Conservation (phyloP, 2,113 vertebrate species). For the Gorsachius goisagi region DNA sequence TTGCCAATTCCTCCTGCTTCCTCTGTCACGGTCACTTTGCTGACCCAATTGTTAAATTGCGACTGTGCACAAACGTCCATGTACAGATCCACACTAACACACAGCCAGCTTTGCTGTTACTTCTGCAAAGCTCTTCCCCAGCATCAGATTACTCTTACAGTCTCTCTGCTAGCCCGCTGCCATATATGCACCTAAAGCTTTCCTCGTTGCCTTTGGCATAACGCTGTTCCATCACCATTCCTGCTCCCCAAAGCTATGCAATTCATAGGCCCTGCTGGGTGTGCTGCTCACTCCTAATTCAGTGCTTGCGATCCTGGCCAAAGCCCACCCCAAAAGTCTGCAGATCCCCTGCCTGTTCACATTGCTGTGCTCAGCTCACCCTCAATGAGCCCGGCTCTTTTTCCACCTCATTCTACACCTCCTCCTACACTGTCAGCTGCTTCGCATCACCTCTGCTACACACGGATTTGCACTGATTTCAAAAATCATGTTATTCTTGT, state of each 20-base stretch:
- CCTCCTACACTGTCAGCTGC: not conserved
- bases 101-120: not conserved
- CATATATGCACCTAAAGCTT: not conserved
- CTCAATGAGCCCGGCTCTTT: not conserved
- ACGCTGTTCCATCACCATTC: not conserved
- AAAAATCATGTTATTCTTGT: not conserved
- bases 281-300: not conserved
- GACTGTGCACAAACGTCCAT: no score
- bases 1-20: not conserved
- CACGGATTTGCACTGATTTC: not conserved
- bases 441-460: not conserved
- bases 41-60: not conserved
- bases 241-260: not conserved
- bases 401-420: not conserved
- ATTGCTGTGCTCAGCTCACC: rapidly evolving
- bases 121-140: not conserved
- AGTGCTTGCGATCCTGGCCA: not conserved
- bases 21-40: rapidly evolving
- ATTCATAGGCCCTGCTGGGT: not conserved
- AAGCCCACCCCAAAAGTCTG: not conserved
- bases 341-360: not conserved
- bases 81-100: not conserved
- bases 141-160: not conserved
- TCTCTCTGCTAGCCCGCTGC: not conserved
- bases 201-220: not conserved